A percentile compares a stretch with the other conserved stretches of the same genome.
Conservation (phyloP, 30 jellyfish, hydroid and myxozoan species). For the Haliclystus octoradiatus region DNA sequence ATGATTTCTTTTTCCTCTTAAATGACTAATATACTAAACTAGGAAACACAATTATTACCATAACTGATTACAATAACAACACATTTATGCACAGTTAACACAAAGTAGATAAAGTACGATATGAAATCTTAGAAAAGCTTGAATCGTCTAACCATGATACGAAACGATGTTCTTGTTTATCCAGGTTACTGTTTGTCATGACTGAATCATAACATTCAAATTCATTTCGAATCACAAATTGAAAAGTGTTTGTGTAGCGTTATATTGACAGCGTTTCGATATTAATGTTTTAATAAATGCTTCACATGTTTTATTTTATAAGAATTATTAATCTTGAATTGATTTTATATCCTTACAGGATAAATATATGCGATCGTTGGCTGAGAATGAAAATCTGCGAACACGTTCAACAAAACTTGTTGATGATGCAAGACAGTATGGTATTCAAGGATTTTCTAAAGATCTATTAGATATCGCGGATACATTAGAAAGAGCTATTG, state of each 20-base stretch:
- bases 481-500: conserved; percentile 79
- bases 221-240: no score
- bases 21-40: no score
- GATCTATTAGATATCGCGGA: conserved; percentile 92
- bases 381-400: conserved; percentile 74
- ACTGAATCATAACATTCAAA: no score
- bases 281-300: not conserved
- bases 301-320: not conserved
- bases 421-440: conserved; percentile 71
- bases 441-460: conserved; percentile 74
- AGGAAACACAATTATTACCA: no score
- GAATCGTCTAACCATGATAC: not conserved
- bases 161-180: not conserved
- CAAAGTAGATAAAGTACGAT: no score
- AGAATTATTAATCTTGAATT: not conserved
- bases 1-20: no score
- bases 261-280: no score
- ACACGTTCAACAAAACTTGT: conserved; percentile 50
- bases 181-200: no score
- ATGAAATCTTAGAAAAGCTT: no score
- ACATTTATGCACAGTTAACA: no score
- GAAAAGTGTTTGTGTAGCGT: no score
- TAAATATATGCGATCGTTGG: conserved; percentile 75
- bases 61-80: no score
- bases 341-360: conserved; percentile 22